Conservation (phyloP, 2,113 vertebrate species). For the Oxyura jamaicensis region DNA sequence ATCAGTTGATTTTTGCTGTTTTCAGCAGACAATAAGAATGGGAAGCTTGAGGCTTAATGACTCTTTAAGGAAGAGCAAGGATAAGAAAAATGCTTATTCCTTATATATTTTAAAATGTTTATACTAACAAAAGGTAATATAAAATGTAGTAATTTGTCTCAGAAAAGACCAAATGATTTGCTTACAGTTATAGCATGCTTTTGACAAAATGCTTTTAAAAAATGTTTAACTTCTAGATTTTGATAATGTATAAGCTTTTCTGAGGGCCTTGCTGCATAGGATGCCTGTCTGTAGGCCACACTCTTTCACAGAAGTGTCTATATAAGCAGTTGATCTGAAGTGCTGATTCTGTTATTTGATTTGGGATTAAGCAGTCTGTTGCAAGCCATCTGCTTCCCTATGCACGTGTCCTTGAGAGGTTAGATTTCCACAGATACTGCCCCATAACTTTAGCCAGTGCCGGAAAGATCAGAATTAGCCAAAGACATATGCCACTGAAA, state of each 20-base stretch:
- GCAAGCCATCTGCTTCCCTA: slow-evolving; percentile 82
- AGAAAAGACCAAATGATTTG: neutral
- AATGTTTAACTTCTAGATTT: neutral
- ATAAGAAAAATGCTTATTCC: neutral
- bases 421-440: slow-evolving; percentile 78
- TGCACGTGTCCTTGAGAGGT: slow-evolving; percentile 82
- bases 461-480: slow-evolving; percentile 79
- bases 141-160: neutral
- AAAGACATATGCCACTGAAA: slow-evolving; percentile 80
- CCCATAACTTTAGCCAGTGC: slow-evolving; percentile 74
- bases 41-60: neutral
- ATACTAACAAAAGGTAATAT: neutral
- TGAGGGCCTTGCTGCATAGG: slow-evolving; percentile 49
- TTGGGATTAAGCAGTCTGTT: slow-evolving; percentile 85
- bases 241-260: slow-evolving; percentile 28
- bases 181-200: neutral
- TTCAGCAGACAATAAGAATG: neutral
- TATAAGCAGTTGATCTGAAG: slow-evolving; percentile 78
- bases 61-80: neutral
- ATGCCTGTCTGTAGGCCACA: slow-evolving; percentile 57
- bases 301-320: slow-evolving; percentile 74
- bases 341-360: slow-evolving; percentile 85
- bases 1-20: neutral
- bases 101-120: neutral
- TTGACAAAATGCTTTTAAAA: neutral